These are phyloP conservation scores for Thera britannica DNA, from an alignment of 2,888 invertebrate genomes.

Conservation along the genomic window DNA sequence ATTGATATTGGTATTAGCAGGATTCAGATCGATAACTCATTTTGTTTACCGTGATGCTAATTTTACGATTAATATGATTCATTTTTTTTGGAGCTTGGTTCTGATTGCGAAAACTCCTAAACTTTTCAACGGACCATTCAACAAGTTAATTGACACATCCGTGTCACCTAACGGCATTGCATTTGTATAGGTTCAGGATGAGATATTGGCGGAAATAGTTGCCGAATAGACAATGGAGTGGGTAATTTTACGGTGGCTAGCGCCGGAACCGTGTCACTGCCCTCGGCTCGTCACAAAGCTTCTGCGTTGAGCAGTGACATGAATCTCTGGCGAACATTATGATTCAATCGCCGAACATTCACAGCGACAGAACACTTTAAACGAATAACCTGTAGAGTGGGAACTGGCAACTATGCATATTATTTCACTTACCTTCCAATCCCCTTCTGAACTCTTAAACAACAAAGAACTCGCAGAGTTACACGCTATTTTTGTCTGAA, in stretches of 20 bases:
- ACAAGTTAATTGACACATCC: constrained; percentile 37
- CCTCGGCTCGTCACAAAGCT: constrained; percentile 47
- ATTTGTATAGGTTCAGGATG: constrained; percentile 56
- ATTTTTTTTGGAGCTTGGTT: background rate
- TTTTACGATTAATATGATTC: background rate
- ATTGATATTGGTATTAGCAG: background rate
- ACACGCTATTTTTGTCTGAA: constrained; percentile 8
- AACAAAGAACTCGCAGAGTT: constrained; percentile 7
- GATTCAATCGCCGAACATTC: constrained; percentile 5
- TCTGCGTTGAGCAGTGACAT: constrained; percentile 25
- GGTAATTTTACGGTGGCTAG: constrained; percentile 74
- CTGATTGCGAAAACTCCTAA: background rate
- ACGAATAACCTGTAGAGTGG: constrained; percentile 3
- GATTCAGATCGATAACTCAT: too few species aligned
- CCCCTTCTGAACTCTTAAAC: background rate
- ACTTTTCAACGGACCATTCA: constrained; percentile 8
- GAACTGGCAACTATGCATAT: background rate
- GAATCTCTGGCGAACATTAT: constrained; percentile 17
- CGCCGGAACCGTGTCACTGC: constrained; percentile 73
- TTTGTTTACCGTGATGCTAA: too few species aligned
- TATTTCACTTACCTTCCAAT: background rate
- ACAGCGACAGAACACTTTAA: background rate
- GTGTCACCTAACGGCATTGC: constrained; percentile 62
- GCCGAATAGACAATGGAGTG: constrained; percentile 65
- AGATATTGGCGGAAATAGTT: constrained; percentile 67